Base-by-base conservation (phyloP, 2,113 vertebrate genomes). In the Dolichallabes microphthalmus region DNA sequence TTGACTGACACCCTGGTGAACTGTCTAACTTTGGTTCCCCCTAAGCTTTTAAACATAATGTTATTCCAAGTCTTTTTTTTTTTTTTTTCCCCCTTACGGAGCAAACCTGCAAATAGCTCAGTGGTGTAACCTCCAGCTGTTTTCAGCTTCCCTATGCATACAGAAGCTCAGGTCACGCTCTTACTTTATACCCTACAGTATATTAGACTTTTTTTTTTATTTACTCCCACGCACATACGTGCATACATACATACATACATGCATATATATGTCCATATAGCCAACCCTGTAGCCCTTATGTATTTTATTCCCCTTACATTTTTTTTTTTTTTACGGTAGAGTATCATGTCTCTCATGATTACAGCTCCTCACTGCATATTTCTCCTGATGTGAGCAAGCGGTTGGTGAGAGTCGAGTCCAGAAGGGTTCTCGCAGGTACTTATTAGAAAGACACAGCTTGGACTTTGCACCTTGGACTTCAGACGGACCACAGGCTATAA, bases 281-380 rank as follows among this genome's bases (percentile, higher is more conserved):
- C 75, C 45, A 27, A 39, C 45, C 80, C 81, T 79, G 55, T 20
- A 83, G 81, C 80, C 0, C 50, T 53, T 66, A n/a, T 69, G 53
- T n/a, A 10, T 20, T 20, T 53, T 55, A 60, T 86, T 83, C 14
- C 45, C 35, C 64, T 73, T n/a, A 45, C 30, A 1, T 73, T 50
- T 45, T n/a, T 68, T 50, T 53, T 87, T 64, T 20, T 22, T 66
- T 66, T 80, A 64, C 55, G 73, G 78, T 87, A 87, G 60, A 79
- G 50, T 66, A 57, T 83, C 66, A 69, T 83, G 78, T 83, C 45
- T 82, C 83, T 25, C 25, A 66, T 60, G 39, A 80, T 63, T 73
- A 45, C 14, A 60, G 71, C 53, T 45, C 53, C 17, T 61, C 80
- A 10, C 74, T 35, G 32, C 61, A 76, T 32, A 14, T 32, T 55